These are phyloP conservation scores for Phymatocera aterrima DNA, from an alignment of 2,888 invertebrate genomes.

Conservation along the genomic window DNA sequence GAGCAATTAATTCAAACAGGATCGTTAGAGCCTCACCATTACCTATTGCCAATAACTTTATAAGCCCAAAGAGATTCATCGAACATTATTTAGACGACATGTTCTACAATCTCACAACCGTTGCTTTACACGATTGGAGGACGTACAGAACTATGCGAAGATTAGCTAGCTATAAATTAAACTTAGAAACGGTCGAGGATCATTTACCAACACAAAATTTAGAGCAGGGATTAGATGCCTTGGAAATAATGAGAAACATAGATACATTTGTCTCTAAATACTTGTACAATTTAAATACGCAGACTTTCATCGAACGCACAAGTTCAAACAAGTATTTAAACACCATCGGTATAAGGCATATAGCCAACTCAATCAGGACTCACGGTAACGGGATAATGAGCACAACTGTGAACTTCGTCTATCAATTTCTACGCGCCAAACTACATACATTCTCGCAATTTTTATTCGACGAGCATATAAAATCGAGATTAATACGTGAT, in stretches of 20 bases:
- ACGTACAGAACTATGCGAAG: conserved; percentile 98
- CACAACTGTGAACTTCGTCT: conserved; percentile 94
- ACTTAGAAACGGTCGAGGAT: conserved; percentile 90
- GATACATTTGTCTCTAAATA: conserved; percentile 95
- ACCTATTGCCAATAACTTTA: conserved; percentile 58
- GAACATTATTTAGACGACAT: conserved; percentile 95
- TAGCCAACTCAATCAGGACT: conserved; percentile 97
- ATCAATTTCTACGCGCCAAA: conserved; percentile 95
- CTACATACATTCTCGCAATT: conserved; percentile 97
- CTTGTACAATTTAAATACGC: conserved; percentile 96
- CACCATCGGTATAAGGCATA: conserved; percentile 95
- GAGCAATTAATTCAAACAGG: conserved; percentile 80
- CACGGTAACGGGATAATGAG: conserved; percentile 98
- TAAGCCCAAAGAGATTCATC: conserved; percentile 76
- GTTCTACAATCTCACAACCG: conserved; percentile 98
- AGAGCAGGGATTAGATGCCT: conserved; percentile 97
- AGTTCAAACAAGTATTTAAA: conserved; percentile 96
- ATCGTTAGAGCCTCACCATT: conserved; percentile 64
- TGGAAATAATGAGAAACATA: conserved; percentile 98
- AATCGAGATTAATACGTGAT: conserved; percentile 94
- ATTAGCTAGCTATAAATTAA: conserved; percentile 90
- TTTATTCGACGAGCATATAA: conserved; percentile 98
- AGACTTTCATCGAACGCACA: conserved; percentile 94
- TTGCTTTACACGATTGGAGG: conserved; percentile 98
- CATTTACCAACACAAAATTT: conserved; percentile 96